phyloP scores from a whole-genome alignment of 2,888 invertebrate species.

The Lithophane leautieri region DNA sequence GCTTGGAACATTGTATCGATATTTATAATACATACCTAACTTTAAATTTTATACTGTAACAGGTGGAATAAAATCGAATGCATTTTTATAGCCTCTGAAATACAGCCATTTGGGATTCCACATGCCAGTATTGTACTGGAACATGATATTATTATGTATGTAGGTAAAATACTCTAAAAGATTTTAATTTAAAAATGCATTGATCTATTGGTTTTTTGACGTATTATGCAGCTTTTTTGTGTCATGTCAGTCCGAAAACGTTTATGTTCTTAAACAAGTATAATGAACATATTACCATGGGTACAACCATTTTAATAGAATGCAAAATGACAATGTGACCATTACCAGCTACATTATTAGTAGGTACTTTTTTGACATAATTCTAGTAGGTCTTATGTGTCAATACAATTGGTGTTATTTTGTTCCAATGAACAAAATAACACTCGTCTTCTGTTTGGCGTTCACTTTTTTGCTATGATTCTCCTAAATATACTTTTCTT shows the following conservation, averaged over 20 bases:
- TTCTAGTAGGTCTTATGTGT: neutral
- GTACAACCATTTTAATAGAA: neutral
- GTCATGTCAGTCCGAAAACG: neutral
- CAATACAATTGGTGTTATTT: too few relatives aligned
- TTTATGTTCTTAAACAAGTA: neutral
- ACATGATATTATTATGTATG: neutral
- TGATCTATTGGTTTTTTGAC: slow-evolving; percentile 13
- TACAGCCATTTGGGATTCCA: slow-evolving; percentile 25
- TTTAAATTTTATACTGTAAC: slow-evolving; percentile 35
- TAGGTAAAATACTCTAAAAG: neutral
- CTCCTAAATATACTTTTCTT: neutral
- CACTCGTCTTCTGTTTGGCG: neutral
- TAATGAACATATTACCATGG: neutral
- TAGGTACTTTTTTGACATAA: neutral
- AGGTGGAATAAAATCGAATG: slow-evolving; percentile 43
- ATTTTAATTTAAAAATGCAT: slow-evolving; percentile 10
- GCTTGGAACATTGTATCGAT: slow-evolving; percentile 27
- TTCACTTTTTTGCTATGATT: neutral
- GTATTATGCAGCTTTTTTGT: neutral
- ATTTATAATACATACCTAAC: slow-evolving; percentile 34
- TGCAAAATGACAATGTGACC: neutral
- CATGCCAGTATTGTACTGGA: neutral
- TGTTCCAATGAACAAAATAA: too few relatives aligned
- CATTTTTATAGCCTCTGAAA: slow-evolving; percentile 31
- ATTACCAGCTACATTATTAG: neutral